Evolutionary conservation across 2,888 invertebrate genomes (phyloP).

Genomic region (Athripsodes cinereus): DNA sequence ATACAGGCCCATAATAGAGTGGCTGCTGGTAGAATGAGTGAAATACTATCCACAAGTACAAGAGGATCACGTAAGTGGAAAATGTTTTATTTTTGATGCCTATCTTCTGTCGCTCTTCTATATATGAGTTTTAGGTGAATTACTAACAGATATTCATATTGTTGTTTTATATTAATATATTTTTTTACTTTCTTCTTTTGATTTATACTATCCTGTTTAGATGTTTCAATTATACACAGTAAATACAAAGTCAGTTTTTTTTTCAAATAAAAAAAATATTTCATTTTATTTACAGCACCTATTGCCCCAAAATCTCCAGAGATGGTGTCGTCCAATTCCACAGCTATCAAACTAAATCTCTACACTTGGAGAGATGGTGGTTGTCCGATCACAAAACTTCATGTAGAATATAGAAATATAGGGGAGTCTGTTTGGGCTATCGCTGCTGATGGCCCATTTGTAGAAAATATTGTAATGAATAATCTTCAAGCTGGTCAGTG

Average conservation of each 20-base stretch:
- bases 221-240: too few species aligned
- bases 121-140: too few species aligned
- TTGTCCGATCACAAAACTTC: conserved; percentile 70
- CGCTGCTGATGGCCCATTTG: conserved; percentile 34
- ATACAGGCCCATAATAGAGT: conserved; percentile 71
- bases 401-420: conserved; percentile 60
- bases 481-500: conserved; percentile 53
- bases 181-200: background rate
- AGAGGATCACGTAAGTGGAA: conserved; percentile 60
- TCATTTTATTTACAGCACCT: conserved; percentile 52
- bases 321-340: conserved; percentile 67
- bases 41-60: conserved; percentile 61
- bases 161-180: background rate
- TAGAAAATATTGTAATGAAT: conserved; percentile 39
- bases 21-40: conserved; percentile 65
- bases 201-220: too few species aligned
- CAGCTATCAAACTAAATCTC: conserved; percentile 68
- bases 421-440: conserved; percentile 49
- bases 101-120: background rate
- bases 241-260: too few species aligned
- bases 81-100: background rate
- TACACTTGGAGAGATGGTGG: conserved; percentile 77
- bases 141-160: too few species aligned
- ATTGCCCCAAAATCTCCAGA: conserved; percentile 64
- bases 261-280: too few species aligned